Evolutionary conservation across 1,140 invertebrate genomes (phyloP).

Genomic region (Pachyrhynchus sulphureomaculatus): DNA sequence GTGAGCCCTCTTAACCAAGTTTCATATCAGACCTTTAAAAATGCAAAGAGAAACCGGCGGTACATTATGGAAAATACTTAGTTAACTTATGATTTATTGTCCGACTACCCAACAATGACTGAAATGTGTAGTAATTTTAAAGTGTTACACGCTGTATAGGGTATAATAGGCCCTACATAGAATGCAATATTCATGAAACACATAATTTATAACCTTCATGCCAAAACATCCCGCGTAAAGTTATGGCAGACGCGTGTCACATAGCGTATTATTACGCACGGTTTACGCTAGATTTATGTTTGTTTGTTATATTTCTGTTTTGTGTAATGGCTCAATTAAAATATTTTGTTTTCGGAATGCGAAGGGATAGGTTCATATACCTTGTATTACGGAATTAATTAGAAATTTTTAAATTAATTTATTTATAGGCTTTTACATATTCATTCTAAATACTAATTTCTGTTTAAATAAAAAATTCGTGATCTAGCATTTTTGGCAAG

Average conservation of each 20-base stretch:
- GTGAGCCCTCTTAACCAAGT: too few species aligned
- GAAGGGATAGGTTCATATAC: too few species aligned
- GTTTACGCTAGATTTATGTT: constrained; percentile 23
- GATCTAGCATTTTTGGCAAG: too few species aligned
- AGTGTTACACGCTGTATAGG: constrained; percentile 28
- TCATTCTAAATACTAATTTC: too few species aligned
- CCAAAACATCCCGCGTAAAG: constrained; percentile 21
- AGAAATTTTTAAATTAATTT: too few species aligned
- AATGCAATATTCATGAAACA: constrained; percentile 29
- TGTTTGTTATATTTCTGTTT: constrained; percentile 20
- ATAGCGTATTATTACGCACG: constrained; percentile 28
- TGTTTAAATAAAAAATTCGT: too few species aligned
- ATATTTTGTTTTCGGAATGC: constrained; percentile 4
- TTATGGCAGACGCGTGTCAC: constrained; percentile 26
- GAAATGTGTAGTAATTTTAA: constrained; percentile 28
- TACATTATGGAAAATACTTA: too few species aligned
- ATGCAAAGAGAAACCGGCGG: too few species aligned
- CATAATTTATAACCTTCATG: constrained; percentile 23
- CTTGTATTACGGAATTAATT: too few species aligned
- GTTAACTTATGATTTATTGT: constrained; percentile 10
- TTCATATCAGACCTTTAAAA: too few species aligned
- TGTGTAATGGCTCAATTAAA: constrained; percentile 19
- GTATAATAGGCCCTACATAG: constrained; percentile 22
- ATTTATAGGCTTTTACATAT: too few species aligned
- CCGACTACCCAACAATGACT: constrained; percentile 10